Evolutionary conservation across 2,888 invertebrate species (phyloP), one percentile per base, ranked within the genome.

Genomic region (Deilephila porcellus): DNA sequence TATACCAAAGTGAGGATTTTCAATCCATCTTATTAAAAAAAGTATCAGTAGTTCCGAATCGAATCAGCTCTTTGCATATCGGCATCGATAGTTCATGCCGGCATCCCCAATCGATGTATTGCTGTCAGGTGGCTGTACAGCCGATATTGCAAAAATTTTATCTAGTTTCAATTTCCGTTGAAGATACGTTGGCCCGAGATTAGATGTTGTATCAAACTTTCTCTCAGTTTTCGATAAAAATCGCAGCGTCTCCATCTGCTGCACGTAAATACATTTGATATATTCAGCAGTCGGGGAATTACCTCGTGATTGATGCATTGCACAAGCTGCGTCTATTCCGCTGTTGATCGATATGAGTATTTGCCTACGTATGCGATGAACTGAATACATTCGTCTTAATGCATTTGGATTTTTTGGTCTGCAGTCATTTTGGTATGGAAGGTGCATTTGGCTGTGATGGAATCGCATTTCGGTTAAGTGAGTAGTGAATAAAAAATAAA

Each of bases 161-260:
- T 82, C 80, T 79, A 77, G 81, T 81, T 82, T 81, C 82, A 82
- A 83, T 83, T 83, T 82, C 81, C 81, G 75, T 75, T 74, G 78
- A 74, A 75, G 73, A 63, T 73, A 71, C 73, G 70, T 37, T 25
- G 73, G 73, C 11, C 71, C 71, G 63, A 73, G 73, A 71, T 73
- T 73, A 73, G 71, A 73, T 25, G 60, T 60, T 73, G 73, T 73
- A 73, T 72, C 67, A 73, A 72, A 73, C 74, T 72, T 73, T 71
- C 70, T 56, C 32, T 56, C 70, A 73, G 72, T 72, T 75, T 71
- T 60, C 72, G 73, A 74, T 74, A 72, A 73, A 71, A 70, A 73
- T 67, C 71, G 71, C 64, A 64, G 70, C 60, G 67, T 71, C 70
- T 32, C 37, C 71, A 52, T 71, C 73, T 70, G 20, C 56, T 29